Base-by-base conservation (phyloP, 2,888 invertebrate species). In the Invenusta paracnida region DNA sequence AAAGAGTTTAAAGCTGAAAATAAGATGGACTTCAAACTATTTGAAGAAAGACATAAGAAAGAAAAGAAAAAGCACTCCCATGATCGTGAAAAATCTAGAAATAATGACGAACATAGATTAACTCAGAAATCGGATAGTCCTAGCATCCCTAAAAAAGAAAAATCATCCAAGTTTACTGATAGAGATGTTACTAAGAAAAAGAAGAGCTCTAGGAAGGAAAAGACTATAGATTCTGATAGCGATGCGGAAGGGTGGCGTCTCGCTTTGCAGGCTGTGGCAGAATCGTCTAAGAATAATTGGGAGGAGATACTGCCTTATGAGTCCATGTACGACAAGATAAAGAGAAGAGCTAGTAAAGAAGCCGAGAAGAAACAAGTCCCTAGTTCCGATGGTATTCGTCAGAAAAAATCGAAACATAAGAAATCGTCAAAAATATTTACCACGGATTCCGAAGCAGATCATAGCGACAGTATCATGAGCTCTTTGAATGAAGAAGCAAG, bases 241-340 rank as follows among this genome's bases (percentile, higher is more conserved):
- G 73, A 73, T 23, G 48, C 48, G 5, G 73, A 73, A 23, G 73
- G 73, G 2, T 73, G 73, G 73, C 73, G 73, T 23, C 27, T 73
- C 2, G 73, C 73, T 13, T 23, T 73, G 73, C 73, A 73, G 27
- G 73, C 73, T 13, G 73, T 73, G 5, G 73, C 73, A 23, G 73
- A 13, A 23, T 13, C 17, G 2, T 13, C 17, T n/a, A 25, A 13
- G 2, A 73, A 73, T 5, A 73, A 23, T 23, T 73, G 73, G 73
- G 17, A 13, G 23, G 83, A 83, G 11, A 82, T 82, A 11, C 2
- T 23, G n/a, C 30, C 30, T 28, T 84, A 79, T 84, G 84, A 84
- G 28, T 84, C 84, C 13, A 84, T 84, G 84, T 84, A 84, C 67
- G 84, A 84, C 23, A 84, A 84, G 29, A 67, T 84, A 1, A 84